These are phyloP conservation scores for Dendrolimus houi DNA, from an alignment of 2,888 invertebrate genomes.

Conservation along the genomic window DNA sequence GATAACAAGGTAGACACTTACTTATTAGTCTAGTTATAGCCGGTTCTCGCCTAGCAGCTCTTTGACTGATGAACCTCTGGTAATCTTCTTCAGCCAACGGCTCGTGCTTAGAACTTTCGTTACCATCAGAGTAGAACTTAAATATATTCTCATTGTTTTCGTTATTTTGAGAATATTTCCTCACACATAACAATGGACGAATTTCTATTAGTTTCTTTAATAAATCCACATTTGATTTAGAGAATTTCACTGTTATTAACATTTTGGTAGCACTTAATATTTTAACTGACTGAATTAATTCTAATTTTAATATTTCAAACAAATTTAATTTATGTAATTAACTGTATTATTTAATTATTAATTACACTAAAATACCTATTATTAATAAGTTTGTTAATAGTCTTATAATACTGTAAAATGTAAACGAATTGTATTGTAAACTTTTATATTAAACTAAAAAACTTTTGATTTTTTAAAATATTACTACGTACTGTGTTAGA, in stretches of 20 bases:
- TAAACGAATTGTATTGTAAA: too few relatives aligned
- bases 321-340: too few relatives aligned
- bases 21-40: conserved; percentile 58
- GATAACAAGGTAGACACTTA: conserved; percentile 27
- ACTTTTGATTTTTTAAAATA: not conserved
- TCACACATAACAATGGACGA: conserved; percentile 19
- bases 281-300: too few relatives aligned
- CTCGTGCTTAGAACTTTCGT: conserved; percentile 28
- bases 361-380: too few relatives aligned
- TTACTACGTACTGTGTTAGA: not conserved
- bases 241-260: conserved; percentile 22
- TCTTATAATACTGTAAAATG: too few relatives aligned
- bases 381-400: too few relatives aligned
- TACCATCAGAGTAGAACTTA: conserved; percentile 45
- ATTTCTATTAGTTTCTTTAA: conserved; percentile 26
- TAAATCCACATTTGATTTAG: conserved; percentile 20
- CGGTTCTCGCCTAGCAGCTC: conserved; percentile 46
- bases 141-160: conserved; percentile 37
- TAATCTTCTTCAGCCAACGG: conserved; percentile 47
- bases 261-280: conserved; percentile 11
- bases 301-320: too few relatives aligned
- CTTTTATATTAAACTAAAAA: too few relatives aligned
- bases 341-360: too few relatives aligned
- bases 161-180: conserved; percentile 23
- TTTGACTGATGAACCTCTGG: conserved; percentile 44